Conservation (phyloP, 2,888 invertebrate genomes). For the Limnephilus marmoratus region DNA sequence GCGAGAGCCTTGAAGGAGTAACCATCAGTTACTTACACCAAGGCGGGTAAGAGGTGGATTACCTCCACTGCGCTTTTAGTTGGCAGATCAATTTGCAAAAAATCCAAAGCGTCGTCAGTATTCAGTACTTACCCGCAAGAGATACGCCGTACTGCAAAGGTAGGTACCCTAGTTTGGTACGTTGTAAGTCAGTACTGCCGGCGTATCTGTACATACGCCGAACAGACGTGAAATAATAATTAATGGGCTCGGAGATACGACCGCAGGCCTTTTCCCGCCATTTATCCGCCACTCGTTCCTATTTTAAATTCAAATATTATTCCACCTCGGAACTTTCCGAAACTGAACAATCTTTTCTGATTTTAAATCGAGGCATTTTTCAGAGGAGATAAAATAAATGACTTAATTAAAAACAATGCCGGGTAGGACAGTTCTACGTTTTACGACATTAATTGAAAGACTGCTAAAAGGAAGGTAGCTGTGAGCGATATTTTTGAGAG, state of each 20-base stretch:
- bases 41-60: no score
- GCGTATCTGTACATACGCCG: not conserved
- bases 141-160: not conserved
- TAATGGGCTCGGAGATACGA: slow-evolving; percentile 53
- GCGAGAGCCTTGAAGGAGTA: no score
- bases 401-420: not conserved
- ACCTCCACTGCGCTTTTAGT: not conserved
- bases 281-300: slow-evolving; percentile 46
- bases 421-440: not conserved
- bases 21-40: no score
- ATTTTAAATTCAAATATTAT: slow-evolving; percentile 51
- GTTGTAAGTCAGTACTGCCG: not conserved
- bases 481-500: not conserved
- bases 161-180: not conserved
- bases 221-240: slow-evolving; percentile 51
- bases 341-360: not conserved
- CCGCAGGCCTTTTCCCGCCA: slow-evolving; percentile 47
- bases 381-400: not conserved
- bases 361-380: not conserved
- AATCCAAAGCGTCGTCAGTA: not conserved
- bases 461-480: not conserved
- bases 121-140: not conserved
- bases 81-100: not conserved
- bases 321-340: not conserved
- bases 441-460: not conserved